phyloP scores from a whole-genome alignment of 1,140 invertebrate species.

The Antheraea pernyi region DNA sequence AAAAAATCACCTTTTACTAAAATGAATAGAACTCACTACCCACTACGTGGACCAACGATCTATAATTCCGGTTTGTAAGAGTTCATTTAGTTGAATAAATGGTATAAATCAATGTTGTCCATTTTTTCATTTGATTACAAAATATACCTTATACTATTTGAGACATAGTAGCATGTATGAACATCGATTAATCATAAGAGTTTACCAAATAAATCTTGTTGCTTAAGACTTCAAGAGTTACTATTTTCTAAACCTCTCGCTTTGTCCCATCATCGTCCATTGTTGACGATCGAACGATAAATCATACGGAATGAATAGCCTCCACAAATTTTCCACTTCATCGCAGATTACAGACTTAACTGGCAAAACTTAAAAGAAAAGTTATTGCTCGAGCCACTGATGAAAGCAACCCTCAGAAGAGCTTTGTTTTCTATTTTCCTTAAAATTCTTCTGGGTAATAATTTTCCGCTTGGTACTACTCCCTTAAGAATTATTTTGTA shows the following conservation, averaged over 20 bases:
- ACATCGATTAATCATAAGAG: background rate
- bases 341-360: conserved; percentile 25
- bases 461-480: conserved; percentile 47
- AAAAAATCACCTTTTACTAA: no score
- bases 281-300: background rate
- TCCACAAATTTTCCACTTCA: conserved; percentile 25
- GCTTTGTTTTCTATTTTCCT: conserved; percentile 49
- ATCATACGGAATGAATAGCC: conserved; percentile 8
- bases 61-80: no score
- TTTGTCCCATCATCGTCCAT: conserved; percentile 26
- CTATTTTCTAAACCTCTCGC: background rate
- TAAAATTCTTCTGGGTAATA: conserved; percentile 49
- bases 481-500: conserved; percentile 46
- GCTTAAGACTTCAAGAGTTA: background rate
- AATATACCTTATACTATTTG: no score
- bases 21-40: no score
- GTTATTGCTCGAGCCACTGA: conserved; percentile 15
- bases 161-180: no score
- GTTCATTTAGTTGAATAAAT: no score
- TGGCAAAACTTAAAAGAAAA: conserved; percentile 39
- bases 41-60: no score
- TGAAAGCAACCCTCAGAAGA: conserved; percentile 24
- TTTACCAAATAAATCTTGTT: background rate
- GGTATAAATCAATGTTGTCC: no score
- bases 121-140: no score